phyloP scores from a whole-genome alignment of 2,888 invertebrate genomes.

The Nephrotoma flavescens region DNA sequence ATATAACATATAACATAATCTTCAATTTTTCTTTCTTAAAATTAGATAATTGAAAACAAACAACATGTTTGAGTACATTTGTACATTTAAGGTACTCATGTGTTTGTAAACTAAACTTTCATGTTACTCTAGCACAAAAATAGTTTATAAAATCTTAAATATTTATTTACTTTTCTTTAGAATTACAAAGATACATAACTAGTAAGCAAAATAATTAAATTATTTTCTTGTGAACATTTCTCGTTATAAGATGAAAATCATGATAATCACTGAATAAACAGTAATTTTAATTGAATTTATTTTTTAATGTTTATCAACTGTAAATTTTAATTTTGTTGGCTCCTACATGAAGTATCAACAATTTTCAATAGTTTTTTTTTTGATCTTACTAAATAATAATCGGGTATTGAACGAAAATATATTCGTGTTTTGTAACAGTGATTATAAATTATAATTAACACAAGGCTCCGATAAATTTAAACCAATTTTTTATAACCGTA shows the following conservation, averaged over 20 bases:
- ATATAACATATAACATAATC: not conserved
- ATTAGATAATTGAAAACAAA: not conserved
- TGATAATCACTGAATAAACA: not conserved
- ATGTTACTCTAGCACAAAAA: not conserved
- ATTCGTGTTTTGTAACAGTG: no score
- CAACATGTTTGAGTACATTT: not conserved
- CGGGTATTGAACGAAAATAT: no score
- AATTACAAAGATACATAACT: not conserved
- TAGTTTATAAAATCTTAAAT: not conserved
- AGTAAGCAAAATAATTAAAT: not conserved
- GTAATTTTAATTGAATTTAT: not conserved
- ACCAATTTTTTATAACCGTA: not conserved
- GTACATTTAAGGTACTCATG: not conserved
- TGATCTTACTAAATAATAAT: no score
- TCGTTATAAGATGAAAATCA: not conserved
- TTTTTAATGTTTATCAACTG: not conserved
- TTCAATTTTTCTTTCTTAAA: not conserved
- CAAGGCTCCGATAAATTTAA: no score
- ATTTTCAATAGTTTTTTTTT: no score
- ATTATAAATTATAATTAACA: no score
- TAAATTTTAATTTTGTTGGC: no score
- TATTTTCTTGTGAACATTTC: not conserved
- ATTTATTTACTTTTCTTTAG: not conserved
- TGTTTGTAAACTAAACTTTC: not conserved
- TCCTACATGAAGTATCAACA: no score